Conservation (phyloP, 1,140 invertebrate genomes). For the Thaumetopoea pityocampa region DNA sequence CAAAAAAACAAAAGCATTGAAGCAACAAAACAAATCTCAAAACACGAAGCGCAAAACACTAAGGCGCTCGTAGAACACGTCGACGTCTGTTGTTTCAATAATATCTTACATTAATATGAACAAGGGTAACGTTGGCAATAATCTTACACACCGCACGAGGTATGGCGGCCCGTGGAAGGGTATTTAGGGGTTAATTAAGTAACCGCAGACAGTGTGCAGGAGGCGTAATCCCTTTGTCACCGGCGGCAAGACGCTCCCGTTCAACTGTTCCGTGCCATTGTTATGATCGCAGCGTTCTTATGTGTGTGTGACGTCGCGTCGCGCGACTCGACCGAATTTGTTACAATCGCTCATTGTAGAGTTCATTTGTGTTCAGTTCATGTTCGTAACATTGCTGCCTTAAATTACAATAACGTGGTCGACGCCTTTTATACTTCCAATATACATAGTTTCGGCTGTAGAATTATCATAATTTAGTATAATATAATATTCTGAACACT, state of each 20-base stretch:
- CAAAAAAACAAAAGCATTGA: no score
- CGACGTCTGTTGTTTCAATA: slow-evolving; percentile 53
- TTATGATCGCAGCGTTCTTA: slow-evolving; percentile 18
- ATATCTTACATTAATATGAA: slow-evolving; percentile 62
- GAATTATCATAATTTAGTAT: no score
- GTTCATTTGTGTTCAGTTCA: no score
- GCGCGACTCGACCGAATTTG: slow-evolving; percentile 17
- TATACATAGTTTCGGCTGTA: no score
- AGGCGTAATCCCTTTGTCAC: slow-evolving; percentile 62
- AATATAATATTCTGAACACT: no score
- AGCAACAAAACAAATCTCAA: no score
- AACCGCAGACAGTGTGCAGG: slow-evolving; percentile 52
- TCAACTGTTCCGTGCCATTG: no score
- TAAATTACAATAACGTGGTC: no score
- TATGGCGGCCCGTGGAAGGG: slow-evolving; percentile 39
- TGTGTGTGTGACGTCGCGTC: slow-evolving; percentile 12
- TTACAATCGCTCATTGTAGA: no score
- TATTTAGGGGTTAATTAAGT: slow-evolving; percentile 72
- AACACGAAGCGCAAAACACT: no score
- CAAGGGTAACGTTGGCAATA: slow-evolving; percentile 58
- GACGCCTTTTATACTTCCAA: no score
- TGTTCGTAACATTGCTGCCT: no score
- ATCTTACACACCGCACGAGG: slow-evolving; percentile 51
- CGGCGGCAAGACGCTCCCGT: slow-evolving; percentile 38
- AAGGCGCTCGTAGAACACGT: slow-evolving; percentile 30